Evolutionary conservation across 1,140 invertebrate species (phyloP).

Genomic region (Conus betulinus): DNA sequence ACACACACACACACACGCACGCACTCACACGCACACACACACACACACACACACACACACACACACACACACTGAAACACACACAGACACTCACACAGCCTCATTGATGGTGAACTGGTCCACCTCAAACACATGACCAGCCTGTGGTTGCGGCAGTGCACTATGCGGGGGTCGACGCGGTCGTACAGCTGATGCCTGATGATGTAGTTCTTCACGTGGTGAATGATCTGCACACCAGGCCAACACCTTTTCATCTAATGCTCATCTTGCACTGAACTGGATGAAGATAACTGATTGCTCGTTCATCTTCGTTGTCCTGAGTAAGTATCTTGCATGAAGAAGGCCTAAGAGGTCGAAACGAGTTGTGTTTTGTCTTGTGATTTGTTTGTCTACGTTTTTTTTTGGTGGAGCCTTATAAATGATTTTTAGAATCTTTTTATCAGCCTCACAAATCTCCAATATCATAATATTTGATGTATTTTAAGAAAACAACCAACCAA

Average conservation of each 20-base stretch:
- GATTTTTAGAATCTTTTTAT: too few relatives aligned
- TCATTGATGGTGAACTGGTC: conserved; percentile 59
- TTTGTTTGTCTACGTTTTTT: too few relatives aligned
- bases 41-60: background rate
- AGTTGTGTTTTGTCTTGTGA: too few relatives aligned
- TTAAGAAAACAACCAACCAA: too few relatives aligned
- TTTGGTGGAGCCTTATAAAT: too few relatives aligned
- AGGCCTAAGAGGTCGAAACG: too few relatives aligned
- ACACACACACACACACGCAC: background rate
- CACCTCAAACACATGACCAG: conserved; percentile 57
- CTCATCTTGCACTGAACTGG: too few relatives aligned
- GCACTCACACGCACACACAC: background rate
- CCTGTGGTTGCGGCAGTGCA: conserved; percentile 57
- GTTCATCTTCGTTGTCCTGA: too few relatives aligned
- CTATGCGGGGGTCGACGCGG: conserved; percentile 49
- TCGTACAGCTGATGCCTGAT: conserved; percentile 56
- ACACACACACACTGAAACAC: background rate
- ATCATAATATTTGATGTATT: too few relatives aligned
- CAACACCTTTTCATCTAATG: background rate
- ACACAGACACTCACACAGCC: conserved; percentile 56
- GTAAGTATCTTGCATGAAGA: too few relatives aligned
- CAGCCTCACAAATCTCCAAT: too few relatives aligned
- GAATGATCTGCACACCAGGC: conserved; percentile 48
- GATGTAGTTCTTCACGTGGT: conserved; percentile 64
- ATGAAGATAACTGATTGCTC: too few relatives aligned